These are phyloP conservation scores for Ips nitidus DNA, from an alignment of 1,140 invertebrate genomes.

Conservation along the genomic window DNA sequence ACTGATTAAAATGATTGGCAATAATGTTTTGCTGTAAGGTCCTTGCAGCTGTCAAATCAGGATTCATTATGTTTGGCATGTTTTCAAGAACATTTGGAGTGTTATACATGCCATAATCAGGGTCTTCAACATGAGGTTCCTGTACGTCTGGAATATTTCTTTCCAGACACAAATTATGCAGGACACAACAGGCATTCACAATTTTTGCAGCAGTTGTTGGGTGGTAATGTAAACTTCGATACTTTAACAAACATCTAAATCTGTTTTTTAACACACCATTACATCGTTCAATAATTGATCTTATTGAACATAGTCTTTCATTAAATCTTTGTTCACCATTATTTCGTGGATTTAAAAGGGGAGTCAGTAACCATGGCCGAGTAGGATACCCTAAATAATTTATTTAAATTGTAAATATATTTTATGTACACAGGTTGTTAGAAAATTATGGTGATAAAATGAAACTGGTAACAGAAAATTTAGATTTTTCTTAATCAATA, in stretches of 20 bases:
- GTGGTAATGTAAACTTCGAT: conserved; percentile 32
- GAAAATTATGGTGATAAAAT: too few relatives aligned
- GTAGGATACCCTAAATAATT: conserved; percentile 33
- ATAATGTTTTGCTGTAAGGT: conserved; percentile 13
- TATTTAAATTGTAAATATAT: too few relatives aligned
- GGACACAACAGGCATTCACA: conserved; percentile 35
- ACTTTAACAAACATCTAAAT: conserved; percentile 36
- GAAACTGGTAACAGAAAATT: too few relatives aligned
- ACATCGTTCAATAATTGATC: conserved; percentile 33
- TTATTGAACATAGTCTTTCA: conserved; percentile 3
- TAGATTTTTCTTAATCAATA: too few relatives aligned
- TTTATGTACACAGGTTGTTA: too few relatives aligned
- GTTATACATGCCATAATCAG: conserved; percentile 24
- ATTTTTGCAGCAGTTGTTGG: conserved; percentile 37
- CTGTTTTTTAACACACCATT: conserved; percentile 32
- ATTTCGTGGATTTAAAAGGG: conserved; percentile 16
- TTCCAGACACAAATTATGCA: conserved; percentile 33
- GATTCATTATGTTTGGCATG: conserved; percentile 2
- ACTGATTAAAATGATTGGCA: conserved; percentile 12
- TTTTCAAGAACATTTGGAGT: neutral
- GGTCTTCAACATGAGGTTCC: conserved; percentile 10
- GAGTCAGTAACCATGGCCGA: conserved; percentile 34
- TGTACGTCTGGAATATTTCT: conserved; percentile 17
- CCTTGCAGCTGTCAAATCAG: conserved; percentile 18
- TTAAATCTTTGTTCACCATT: conserved; percentile 25